These are phyloP conservation scores for Neocrepidodera transversa DNA, from an alignment of 2,888 invertebrate genomes.

Conservation along the genomic window DNA sequence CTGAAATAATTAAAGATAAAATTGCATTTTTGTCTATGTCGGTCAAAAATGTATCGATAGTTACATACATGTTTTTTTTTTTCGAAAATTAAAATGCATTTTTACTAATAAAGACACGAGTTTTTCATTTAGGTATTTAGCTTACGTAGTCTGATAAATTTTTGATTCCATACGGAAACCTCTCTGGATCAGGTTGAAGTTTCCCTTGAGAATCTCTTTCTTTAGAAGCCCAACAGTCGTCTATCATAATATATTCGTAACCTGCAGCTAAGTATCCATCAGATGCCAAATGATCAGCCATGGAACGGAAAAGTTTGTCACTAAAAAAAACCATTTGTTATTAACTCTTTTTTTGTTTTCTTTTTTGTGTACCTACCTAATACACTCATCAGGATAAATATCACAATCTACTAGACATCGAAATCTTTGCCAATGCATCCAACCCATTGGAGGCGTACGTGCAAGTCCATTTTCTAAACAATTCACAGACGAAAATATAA, in stretches of 20 bases:
- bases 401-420: slow-evolving; percentile 71
- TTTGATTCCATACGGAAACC: slow-evolving; percentile 70
- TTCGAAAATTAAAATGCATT: no score
- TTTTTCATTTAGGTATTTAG: no score
- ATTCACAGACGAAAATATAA: not conserved
- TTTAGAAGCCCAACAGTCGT: slow-evolving; percentile 69
- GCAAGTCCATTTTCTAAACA: slow-evolving; percentile 68
- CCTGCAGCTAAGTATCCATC: slow-evolving; percentile 69
- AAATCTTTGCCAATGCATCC: slow-evolving; percentile 75
- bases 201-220: slow-evolving; percentile 60
- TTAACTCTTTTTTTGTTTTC: no score
- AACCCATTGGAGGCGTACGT: slow-evolving; percentile 75
- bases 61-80: no score
- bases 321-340: no score
- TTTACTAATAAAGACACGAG: no score
- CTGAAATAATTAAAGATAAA: no score
- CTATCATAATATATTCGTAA: slow-evolving; percentile 67
- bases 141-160: slow-evolving; percentile 67
- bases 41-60: no score
- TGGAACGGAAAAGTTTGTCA: slow-evolving; percentile 64
- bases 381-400: slow-evolving; percentile 60
- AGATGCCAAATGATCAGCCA: slow-evolving; percentile 64
- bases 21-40: no score
- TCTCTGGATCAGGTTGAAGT: slow-evolving; percentile 64
- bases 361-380: slow-evolving; percentile 41